Conservation (phyloP, 1,140 invertebrate genomes). For the Lepidurus apus region DNA sequence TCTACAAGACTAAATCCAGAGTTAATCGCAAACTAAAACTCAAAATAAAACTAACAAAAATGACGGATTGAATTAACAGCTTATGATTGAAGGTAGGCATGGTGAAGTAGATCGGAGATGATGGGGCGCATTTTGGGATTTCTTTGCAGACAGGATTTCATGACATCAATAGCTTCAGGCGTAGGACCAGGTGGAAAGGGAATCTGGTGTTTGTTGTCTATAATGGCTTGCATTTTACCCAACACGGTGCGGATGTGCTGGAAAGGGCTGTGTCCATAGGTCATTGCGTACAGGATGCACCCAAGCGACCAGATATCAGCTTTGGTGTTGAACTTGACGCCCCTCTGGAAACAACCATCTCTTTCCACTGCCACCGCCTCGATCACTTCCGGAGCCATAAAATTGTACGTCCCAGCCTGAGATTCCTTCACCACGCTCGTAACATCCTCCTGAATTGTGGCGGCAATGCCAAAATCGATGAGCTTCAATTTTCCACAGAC, state of each 20-base stretch:
- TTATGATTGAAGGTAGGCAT: constrained; percentile 53
- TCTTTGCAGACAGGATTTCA: constrained; percentile 62
- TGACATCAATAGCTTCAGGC: constrained; percentile 52
- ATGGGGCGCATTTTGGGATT: constrained; percentile 63
- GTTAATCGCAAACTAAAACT: not conserved
- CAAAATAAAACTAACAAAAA: not conserved
- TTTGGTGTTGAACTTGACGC: constrained; percentile 74
- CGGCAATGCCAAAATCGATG: constrained; percentile 98
- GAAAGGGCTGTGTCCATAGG: constrained; percentile 88
- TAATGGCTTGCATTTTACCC: constrained; percentile 76
- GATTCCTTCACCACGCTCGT: constrained; percentile 81
- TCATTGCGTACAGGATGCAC: constrained; percentile 89
- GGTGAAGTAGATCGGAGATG: constrained; percentile 61
- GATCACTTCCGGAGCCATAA: constrained; percentile 93
- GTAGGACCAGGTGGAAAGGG: constrained; percentile 58
- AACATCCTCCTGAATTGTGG: constrained; percentile 75
- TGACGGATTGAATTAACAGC: not conserved
- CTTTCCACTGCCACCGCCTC: constrained; percentile 44
- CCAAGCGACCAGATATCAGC: constrained; percentile 97
- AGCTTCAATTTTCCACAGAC: constrained; percentile 82
- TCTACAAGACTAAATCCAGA: too few species aligned
- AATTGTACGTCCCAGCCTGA: constrained; percentile 84
- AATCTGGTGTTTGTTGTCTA: constrained; percentile 67
- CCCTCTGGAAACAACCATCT: constrained; percentile 42
- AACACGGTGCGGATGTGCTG: constrained; percentile 68